These are phyloP conservation scores for Hyaena hyaena DNA, from an alignment of 2,113 vertebrate genomes.

Conservation along the genomic window DNA sequence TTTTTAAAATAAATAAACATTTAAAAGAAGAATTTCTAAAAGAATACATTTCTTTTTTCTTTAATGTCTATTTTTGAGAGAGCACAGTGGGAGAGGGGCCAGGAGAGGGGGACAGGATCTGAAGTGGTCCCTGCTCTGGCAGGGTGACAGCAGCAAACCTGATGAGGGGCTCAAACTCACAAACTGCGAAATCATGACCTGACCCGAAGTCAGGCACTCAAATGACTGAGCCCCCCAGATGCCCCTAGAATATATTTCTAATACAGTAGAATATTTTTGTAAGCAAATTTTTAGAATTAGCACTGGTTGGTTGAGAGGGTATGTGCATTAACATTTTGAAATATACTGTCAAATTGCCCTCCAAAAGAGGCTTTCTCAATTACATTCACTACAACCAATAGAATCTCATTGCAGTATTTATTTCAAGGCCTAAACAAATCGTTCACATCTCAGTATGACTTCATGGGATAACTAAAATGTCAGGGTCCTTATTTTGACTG, in stretches of 20 bases:
- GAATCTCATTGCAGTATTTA: background rate
- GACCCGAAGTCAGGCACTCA: no score
- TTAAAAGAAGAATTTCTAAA: no score
- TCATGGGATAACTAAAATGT: background rate
- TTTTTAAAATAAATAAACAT: no score
- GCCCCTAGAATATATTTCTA: background rate
- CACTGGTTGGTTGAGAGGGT: background rate
- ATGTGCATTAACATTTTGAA: conserved; percentile 25
- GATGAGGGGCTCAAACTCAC: no score
- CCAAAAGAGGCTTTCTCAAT: background rate
- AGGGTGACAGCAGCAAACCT: no score
- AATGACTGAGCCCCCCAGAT: no score
- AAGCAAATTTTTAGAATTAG: background rate
- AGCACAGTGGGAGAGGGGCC: no score
- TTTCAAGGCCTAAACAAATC: background rate
- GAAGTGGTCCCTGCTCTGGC: no score
- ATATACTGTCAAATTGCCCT: background rate
- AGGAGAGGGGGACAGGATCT: no score
- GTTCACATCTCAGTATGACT: background rate
- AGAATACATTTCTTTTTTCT: background rate
- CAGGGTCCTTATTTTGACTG: background rate
- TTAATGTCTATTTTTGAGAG: no score
- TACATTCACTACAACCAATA: background rate
- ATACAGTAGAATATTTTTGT: background rate
- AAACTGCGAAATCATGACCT: no score